Evolutionary conservation across 2,113 vertebrate species (phyloP).

Genomic region (Sminthopsis crassicaudata): DNA sequence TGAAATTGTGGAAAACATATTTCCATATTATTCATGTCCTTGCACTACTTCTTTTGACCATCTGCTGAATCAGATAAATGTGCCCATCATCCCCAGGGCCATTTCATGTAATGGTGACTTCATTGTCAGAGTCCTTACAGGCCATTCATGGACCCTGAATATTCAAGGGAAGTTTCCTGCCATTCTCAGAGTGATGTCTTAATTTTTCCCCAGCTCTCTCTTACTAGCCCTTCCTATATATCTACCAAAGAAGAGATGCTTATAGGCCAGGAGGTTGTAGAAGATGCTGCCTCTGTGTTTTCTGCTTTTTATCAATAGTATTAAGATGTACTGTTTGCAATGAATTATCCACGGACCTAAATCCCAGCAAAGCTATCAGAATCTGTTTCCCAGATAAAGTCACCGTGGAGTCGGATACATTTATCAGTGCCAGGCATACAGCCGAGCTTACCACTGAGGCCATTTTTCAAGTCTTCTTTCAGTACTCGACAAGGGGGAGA

Average conservation of each 20-base stretch:
- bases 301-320: conserved; percentile 81
- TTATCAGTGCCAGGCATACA: conserved; percentile 77
- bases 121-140: accelerated
- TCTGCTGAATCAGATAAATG: background rate
- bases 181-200: background rate
- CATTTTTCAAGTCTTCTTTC: conserved; percentile 67
- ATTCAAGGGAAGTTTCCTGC: conserved; percentile 19
- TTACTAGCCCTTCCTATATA: conserved; percentile 76
- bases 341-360: conserved; percentile 85
- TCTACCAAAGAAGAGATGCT: conserved; percentile 76
- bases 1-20: background rate
- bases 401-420: conserved; percentile 65
- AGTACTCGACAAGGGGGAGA: conserved; percentile 56
- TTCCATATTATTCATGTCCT: background rate
- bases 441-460: conserved; percentile 54
- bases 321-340: conserved; percentile 80
- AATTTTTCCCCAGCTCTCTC: conserved; percentile 38
- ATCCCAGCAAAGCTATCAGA: conserved; percentile 80
- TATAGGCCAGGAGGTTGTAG: conserved; percentile 76
- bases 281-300: conserved; percentile 77
- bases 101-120: background rate
- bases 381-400: conserved; percentile 83
- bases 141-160: background rate
- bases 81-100: background rate
- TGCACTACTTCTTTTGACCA: background rate